Conservation (phyloP, 2,888 invertebrate species). For the Drosophila barbarae region DNA sequence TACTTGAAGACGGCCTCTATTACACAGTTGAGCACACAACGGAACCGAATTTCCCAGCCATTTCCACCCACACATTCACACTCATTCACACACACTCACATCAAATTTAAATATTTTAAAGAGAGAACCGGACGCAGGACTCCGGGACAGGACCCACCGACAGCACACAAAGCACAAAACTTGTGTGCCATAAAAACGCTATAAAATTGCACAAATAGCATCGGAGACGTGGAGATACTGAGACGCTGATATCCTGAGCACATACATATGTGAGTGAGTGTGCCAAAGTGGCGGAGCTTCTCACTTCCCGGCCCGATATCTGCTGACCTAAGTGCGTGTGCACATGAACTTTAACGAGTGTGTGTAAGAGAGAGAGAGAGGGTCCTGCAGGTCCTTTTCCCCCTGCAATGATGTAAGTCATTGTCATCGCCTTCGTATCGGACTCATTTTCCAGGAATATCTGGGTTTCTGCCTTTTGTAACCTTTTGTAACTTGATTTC, state of each 20-base stretch:
- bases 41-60: slow-evolving; percentile 31
- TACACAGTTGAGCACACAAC: slow-evolving; percentile 57
- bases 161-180: slow-evolving; percentile 50
- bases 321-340: slow-evolving; percentile 68
- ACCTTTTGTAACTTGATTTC: slow-evolving; percentile 58
- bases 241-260: slow-evolving; percentile 6
- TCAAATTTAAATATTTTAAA: slow-evolving; percentile 70
- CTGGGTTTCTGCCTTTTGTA: slow-evolving; percentile 14
- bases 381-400: slow-evolving; percentile 29
- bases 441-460: slow-evolving; percentile 30
- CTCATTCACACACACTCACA: slow-evolving; percentile 19
- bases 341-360: slow-evolving; percentile 59
- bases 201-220: slow-evolving; percentile 69
- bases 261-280: slow-evolving; percentile 29
- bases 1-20: slow-evolving; percentile 40
- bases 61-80: slow-evolving; percentile 12
- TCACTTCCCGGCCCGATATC: slow-evolving; percentile 43
- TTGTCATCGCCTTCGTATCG: slow-evolving; percentile 45
- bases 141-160: slow-evolving; percentile 16
- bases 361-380: slow-evolving; percentile 2
- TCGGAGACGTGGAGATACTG: slow-evolving; percentile 44
- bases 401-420: slow-evolving; percentile 35
- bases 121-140: slow-evolving; percentile 28
- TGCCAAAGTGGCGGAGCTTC: slow-evolving; percentile 14
- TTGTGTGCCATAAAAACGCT: slow-evolving; percentile 67